phyloP scores from a whole-genome alignment of 2,888 invertebrate species.

The Rhopalosiphum nymphaeae region DNA sequence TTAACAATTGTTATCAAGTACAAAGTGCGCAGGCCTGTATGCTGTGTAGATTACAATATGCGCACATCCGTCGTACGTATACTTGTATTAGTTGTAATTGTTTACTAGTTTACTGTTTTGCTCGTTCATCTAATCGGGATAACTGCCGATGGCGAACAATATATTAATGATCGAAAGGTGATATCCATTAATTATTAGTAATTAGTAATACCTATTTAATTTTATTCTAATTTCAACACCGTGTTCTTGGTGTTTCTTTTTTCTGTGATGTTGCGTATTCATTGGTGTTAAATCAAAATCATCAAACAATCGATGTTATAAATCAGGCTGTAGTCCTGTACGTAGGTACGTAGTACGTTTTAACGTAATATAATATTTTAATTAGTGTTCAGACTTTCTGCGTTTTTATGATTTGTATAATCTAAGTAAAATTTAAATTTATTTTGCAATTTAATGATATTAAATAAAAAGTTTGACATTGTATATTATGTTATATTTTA shows the following conservation, averaged over 20 bases:
- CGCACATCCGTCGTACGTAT: no score
- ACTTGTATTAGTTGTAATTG: no score
- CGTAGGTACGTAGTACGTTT: background rate
- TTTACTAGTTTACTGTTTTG: background rate
- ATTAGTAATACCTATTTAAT: background rate
- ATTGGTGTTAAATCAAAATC: background rate
- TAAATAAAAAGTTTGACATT: background rate
- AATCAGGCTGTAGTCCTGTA: background rate
- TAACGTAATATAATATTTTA: background rate
- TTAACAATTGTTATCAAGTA: no score
- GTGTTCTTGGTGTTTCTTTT: background rate
- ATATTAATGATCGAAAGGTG: background rate
- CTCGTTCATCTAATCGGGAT: background rate
- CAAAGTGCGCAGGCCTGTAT: no score
- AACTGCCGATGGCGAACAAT: no score
- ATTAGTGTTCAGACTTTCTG: background rate
- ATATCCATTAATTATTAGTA: background rate
- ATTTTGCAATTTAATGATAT: background rate
- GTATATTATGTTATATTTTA: background rate
- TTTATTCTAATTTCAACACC: background rate
- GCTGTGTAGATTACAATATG: no score
- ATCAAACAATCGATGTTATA: background rate
- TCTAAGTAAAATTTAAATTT: background rate
- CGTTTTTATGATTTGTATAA: background rate
- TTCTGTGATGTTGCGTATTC: background rate